Base-by-base conservation (phyloP, 2,888 invertebrate species). In the Piscicola geometra region DNA sequence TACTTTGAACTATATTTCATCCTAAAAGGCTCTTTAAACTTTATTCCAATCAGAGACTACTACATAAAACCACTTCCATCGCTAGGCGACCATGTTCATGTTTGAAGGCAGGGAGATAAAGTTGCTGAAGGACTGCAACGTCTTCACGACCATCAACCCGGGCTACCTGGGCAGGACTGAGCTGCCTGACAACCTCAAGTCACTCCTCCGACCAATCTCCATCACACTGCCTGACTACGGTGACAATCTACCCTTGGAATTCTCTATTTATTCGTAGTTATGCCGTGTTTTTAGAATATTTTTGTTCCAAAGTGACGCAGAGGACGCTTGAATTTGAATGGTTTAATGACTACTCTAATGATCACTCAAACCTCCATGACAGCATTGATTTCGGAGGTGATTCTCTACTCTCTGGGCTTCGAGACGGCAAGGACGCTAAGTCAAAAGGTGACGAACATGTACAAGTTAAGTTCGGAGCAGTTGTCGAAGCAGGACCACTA, bases 161-260 rank as follows among this genome's bases (percentile, higher is more conserved):
- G 93, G 93, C 0, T 93, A 93, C 83, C 93, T 93, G 0, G 93
- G 93, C 0, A 88, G 93, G 76, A 93, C 93, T 0, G 93, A 93
- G 83, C 86, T 94, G 60, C 93, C 94, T 0, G 93, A 93, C 82
- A 94, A 93, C 85, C 86, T 94, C 78, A 93, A 93, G 83, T 91
- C 93, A 0, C 84, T 93, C 21, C 93, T 93, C 84, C 89, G 93
- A 77, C 93, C 93, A 0, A 90, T 93, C 79, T 89, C 93, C 0
- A 93, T 93, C 93, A 93, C 93, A 93, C 93, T 93, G 56, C 93
- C 93, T 0, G 93, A 93, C 86, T 94, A 94, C 83, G 91, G 92
- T 91, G 86, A 66, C 12, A 25, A 18, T 50, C 12, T 18, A 50
- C 18, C 18, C 15, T 12, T 50, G 12, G 15, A 18, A 18, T 50